Conservation (phyloP, 2,113 vertebrate species). For the Myotis lucifugus region DNA sequence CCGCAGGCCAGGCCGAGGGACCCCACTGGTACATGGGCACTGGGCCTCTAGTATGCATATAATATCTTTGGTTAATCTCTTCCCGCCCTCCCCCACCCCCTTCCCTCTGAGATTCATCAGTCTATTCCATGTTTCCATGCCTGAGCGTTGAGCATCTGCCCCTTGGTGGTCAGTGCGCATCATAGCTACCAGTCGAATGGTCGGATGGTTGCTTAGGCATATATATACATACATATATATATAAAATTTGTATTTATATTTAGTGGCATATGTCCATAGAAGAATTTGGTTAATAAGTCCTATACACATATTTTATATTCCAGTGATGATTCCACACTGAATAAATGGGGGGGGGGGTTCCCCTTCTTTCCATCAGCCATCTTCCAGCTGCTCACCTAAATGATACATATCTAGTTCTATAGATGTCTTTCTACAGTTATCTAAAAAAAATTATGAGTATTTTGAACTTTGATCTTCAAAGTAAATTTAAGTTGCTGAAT, state of each 20-base stretch:
- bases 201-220: too few relatives aligned
- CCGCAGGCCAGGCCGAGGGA: too few relatives aligned
- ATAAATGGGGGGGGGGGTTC: not conserved
- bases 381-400: conserved; percentile 87
- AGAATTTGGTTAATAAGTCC: not conserved
- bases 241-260: not conserved
- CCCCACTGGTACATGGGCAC: too few relatives aligned
- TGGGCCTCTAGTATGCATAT: too few relatives aligned
- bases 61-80: too few relatives aligned
- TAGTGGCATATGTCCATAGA: not conserved
- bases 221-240: too few relatives aligned
- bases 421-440: conserved; percentile 85
- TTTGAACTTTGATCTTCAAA: conserved; percentile 85
- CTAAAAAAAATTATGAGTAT: conserved; percentile 84
- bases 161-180: too few relatives aligned
- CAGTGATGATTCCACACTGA: not conserved
- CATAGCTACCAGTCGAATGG: too few relatives aligned
- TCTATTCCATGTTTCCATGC: too few relatives aligned
- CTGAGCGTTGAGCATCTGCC: too few relatives aligned
- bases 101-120: too few relatives aligned
- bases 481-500: not conserved
- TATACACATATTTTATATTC: not conserved
- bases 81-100: too few relatives aligned
- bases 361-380: conserved; percentile 84
- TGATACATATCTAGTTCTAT: conserved; percentile 78